Conservation (phyloP, 2,113 vertebrate genomes). For the Lethenteron camtschaticum region DNA sequence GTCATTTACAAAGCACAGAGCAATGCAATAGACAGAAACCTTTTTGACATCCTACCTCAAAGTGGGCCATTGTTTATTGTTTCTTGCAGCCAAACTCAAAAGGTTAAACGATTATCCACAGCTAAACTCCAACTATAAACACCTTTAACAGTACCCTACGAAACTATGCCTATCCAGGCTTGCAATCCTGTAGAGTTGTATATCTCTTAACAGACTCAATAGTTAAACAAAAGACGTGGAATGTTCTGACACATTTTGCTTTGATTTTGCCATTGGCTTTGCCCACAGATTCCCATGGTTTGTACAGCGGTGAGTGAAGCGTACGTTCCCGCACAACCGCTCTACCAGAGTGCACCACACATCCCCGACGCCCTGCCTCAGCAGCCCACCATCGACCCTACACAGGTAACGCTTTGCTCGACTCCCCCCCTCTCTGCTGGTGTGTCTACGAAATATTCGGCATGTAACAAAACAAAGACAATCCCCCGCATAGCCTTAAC, state of each 20-base stretch:
- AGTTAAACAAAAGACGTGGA: too few species aligned
- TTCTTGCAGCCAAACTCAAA: too few species aligned
- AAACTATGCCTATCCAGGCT: too few species aligned
- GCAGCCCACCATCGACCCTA: background rate
- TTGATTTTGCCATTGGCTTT: background rate
- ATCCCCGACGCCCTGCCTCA: background rate
- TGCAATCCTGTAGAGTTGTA: too few species aligned
- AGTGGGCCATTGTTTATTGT: too few species aligned
- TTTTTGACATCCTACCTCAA: too few species aligned
- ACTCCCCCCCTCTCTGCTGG: background rate
- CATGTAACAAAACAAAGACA: background rate
- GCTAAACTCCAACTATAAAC: too few species aligned
- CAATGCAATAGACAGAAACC: too few species aligned
- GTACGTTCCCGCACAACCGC: background rate
- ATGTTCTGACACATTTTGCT: background rate
- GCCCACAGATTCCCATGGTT: background rate
- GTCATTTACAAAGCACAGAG: too few species aligned
- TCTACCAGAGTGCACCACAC: background rate
- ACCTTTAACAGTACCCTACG: too few species aligned
- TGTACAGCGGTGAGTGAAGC: background rate
- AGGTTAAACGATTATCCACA: too few species aligned
- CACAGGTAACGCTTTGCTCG: background rate
- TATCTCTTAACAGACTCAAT: background rate
- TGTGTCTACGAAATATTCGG: background rate
- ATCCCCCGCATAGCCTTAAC: background rate